Base-by-base conservation (phyloP, 1,140 invertebrate genomes). In the Vanessa atalanta region DNA sequence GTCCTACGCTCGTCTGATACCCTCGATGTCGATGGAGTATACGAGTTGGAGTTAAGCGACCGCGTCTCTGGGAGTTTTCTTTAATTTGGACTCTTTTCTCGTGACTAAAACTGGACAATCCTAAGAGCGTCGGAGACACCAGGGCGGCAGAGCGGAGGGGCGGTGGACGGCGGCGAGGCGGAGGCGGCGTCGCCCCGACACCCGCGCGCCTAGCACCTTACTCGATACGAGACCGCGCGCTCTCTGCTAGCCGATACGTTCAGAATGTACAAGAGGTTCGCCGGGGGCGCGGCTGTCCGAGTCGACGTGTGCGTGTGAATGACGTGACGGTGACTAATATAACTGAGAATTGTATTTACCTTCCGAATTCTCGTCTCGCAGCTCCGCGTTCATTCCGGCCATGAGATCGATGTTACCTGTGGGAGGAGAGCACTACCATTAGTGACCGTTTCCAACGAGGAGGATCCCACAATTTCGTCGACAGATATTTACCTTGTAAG, bases 201-300 rank as follows among this genome's bases (percentile, higher is more conserved):
- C 86, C 89, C 90, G 89, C 90, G 90, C 87, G 85, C 88, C 88
- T 85, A 89, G 86, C 85, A 82, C 84, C 82, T 80, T 77, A 81
- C 60, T 82, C 76, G 48, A 74, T 79, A 79, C 75, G 75, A 82
- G 79, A 82, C 74, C 86, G 86, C 87, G 87, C 88, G 86, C 87
- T 87, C 88, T 90, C 87, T 86, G 84, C 79, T 51, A 64, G 65
- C 57, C 65, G 65, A 61, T 50, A 68, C 60, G 57, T 47, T 72
- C 53, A 67, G 47, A 63, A 31, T 63, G 55, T 57, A 74, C 77
- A 73, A 82, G 78, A 87, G 86, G 89, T 86, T 90, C 87, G 89
- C 90, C 90, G 90, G 89, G 90, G 90, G 90, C 90, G 90, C 90
- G 90, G 90, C 88, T 90, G 90, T 91, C 87, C 89, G 90, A 90